These are phyloP conservation scores for Herminia tarsipennalis DNA, from an alignment of 2,888 invertebrate species.

Conservation along the genomic window DNA sequence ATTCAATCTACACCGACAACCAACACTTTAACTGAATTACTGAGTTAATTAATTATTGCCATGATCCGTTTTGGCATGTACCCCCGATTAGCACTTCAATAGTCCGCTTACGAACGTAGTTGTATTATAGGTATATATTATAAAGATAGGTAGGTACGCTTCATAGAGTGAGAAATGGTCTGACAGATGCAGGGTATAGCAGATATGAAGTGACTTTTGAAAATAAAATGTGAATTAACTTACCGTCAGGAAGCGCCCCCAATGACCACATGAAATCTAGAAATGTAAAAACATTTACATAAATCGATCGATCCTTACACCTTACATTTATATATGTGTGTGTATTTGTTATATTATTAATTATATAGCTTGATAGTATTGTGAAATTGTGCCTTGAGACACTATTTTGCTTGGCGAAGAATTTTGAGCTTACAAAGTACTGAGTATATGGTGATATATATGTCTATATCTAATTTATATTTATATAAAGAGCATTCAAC, in stretches of 20 bases:
- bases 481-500: constrained; percentile 67
- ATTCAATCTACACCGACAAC: constrained; percentile 62
- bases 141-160: constrained; percentile 20
- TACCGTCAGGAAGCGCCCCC: constrained; percentile 99
- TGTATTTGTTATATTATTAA: constrained; percentile 53
- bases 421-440: constrained; percentile 63
- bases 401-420: constrained; percentile 85
- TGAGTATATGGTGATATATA: constrained; percentile 59
- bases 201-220: constrained; percentile 66
- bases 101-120: constrained; percentile 37
- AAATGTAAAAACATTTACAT: constrained; percentile 88
- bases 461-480: constrained; percentile 59
- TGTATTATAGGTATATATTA: constrained; percentile 27
- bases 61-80: constrained; percentile 59
- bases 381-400: constrained; percentile 76
- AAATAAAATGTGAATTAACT: constrained; percentile 85
- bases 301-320: constrained; percentile 83
- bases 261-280: constrained; percentile 99
- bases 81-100: constrained; percentile 58
- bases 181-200: constrained; percentile 60
- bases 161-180: constrained; percentile 53
- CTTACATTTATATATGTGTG: constrained; percentile 66
- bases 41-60: constrained; percentile 60
- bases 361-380: constrained; percentile 52
- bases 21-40: constrained; percentile 62